Evolutionary conservation across 2,113 vertebrate species (phyloP), one percentile per base, ranked within the genome.

Genomic region (Sphyrna mokarran): DNA sequence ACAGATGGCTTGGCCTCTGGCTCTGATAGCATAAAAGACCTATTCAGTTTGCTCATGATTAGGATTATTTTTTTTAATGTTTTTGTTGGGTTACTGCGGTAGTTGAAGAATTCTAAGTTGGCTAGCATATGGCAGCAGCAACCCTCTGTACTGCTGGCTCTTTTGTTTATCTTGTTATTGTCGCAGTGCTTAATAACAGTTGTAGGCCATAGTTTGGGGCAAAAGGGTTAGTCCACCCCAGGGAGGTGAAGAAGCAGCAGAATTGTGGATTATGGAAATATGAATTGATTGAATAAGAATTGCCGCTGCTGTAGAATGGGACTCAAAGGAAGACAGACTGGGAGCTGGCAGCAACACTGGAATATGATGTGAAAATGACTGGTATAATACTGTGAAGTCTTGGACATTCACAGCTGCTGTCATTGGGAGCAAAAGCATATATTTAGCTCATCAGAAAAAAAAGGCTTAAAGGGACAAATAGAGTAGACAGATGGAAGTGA

Each of bases 191-290:
- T 98, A 99, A 98, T 99, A 98, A 98, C 99, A 98, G 98, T 99
- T 99, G 98, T 99, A 98, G 98, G 98, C 98, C 97, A 98, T 97
- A 98, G 98, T 98, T 98, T 96, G 98, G 98, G 98, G 98, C 98
- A 98, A 97, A 98, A 98, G 99, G 98, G 98, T 98, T 98, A 98
- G 98, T 98, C 98, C 98, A 98, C 98, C 99, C 98, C 98, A 98
- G 99, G 99, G 99, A 98, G 97, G 96, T 96, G 97, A 97, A 96
- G 97, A 98, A 98, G 98, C 98, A 98, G 98, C 98, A 98, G 98
- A 98, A 98, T 98, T 98, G 98, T 99, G 99, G 99, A 99, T 99
- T 99, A 99, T 99, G 99, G 99, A 99, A 99, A 99, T 99, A 99
- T 99, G 98, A 98, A 99, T 98, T 98, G 99, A 99, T 99, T 98